Conservation (phyloP, 2,797 vertebrate species). For the Cephalopachus bancanus region DNA sequence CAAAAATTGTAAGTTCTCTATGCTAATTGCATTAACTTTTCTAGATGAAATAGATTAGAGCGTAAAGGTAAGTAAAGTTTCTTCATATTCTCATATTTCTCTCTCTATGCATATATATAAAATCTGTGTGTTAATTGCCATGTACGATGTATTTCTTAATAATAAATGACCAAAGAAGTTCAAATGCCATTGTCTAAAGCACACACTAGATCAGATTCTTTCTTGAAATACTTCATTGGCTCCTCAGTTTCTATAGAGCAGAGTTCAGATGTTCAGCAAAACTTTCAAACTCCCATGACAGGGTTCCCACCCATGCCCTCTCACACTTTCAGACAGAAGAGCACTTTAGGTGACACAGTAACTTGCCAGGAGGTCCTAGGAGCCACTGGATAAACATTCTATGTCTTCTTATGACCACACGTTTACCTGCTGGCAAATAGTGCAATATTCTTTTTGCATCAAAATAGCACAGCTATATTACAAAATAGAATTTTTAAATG, state of each 20-base stretch:
- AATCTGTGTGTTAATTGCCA: not conserved
- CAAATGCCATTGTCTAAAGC: constrained; percentile 21
- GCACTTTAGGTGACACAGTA: not conserved
- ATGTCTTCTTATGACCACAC: not conserved
- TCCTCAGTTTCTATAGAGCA: not conserved
- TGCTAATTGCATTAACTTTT: not conserved
- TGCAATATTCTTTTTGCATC: not conserved
- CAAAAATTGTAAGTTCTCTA: not conserved
- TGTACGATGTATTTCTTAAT: not conserved
- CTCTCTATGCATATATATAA: not conserved
- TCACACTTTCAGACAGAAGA: not conserved
- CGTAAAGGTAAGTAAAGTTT: not conserved
- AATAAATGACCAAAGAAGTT: constrained; percentile 25
- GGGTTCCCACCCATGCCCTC: not conserved
- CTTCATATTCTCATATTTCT: not conserved
- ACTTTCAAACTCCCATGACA: not conserved
- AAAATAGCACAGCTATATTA: not conserved
- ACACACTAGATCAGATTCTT: not conserved
- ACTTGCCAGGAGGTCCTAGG: not conserved
- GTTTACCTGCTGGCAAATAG: not conserved
- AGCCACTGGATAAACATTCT: not conserved
- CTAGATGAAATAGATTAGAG: not conserved
- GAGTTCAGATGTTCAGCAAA: constrained; percentile 20
- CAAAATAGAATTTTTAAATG: constrained; percentile 39
- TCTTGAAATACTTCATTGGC: not conserved